Conservation (phyloP, 2,113 vertebrate genomes). For the Entomyzon cyanotis region DNA sequence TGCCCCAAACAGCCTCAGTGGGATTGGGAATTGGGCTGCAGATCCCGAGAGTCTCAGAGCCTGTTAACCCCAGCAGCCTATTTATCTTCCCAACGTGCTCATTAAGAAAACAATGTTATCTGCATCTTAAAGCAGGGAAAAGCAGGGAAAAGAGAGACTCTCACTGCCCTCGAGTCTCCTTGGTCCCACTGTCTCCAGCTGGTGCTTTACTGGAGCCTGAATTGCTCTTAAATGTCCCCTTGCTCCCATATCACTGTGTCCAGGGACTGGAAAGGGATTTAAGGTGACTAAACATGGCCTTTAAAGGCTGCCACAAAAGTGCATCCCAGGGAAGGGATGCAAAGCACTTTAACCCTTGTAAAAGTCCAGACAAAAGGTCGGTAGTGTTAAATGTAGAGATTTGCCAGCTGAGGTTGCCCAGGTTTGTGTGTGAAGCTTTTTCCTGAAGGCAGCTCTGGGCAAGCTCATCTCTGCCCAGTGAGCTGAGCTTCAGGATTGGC, state of each 20-base stretch:
- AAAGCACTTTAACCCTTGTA: neutral
- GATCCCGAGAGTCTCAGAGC: neutral
- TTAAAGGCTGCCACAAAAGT: rapidly evolving
- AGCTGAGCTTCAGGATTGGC: neutral
- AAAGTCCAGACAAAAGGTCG: rapidly evolving
- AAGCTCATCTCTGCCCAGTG: neutral
- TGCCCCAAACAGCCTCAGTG: neutral
- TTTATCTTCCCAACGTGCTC: neutral
- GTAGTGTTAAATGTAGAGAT: rapidly evolving
- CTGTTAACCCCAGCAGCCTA: neutral
- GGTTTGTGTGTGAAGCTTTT: neutral
- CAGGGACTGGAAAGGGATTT: neutral
- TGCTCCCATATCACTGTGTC: rapidly evolving
- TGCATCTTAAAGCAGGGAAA: neutral
- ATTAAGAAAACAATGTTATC: neutral
- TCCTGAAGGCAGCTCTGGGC: neutral
- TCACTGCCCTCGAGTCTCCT: neutral
- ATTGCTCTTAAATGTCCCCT: neutral
- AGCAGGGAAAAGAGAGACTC: neutral
- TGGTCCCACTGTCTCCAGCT: neutral
- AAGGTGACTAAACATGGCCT: rapidly evolving
- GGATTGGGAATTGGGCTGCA: neutral
- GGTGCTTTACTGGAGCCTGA: neutral
- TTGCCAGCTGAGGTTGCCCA: neutral
- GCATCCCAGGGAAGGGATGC: neutral